A percentile compares a stretch with the other conserved stretches of the same genome.
These are phyloP conservation scores for Cistogaster globosa DNA, from an alignment of 2,888 invertebrate species.

Conservation along the genomic window DNA sequence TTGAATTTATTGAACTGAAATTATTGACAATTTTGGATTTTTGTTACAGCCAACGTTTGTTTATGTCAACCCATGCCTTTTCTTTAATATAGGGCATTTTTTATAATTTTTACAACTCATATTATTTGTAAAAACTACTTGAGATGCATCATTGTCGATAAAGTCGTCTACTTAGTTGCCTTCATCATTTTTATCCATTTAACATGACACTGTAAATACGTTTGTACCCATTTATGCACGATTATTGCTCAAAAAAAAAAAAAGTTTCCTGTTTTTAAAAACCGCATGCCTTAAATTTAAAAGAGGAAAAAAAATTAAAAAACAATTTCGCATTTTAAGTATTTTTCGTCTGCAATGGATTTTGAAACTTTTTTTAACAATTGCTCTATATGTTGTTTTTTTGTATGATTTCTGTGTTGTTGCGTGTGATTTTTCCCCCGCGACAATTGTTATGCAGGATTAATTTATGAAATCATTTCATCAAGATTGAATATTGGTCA, in stretches of 20 bases:
- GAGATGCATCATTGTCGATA: slow-evolving; percentile 28
- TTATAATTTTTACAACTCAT: slow-evolving; percentile 29
- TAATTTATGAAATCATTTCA: slow-evolving; percentile 50
- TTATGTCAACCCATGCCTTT: neutral
- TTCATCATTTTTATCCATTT: slow-evolving; percentile 29
- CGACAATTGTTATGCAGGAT: slow-evolving; percentile 45
- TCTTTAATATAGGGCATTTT: neutral
- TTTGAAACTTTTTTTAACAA: slow-evolving; percentile 44
- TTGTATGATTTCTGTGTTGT: slow-evolving; percentile 11
- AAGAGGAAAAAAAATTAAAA: neutral
- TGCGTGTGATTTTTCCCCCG: slow-evolving; percentile 8
- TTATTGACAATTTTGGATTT: too few relatives aligned
- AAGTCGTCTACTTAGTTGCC: neutral
- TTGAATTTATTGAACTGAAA: too few relatives aligned
- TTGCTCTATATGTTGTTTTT: slow-evolving; percentile 55
- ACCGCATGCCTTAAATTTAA: neutral
- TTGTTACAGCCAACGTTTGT: neutral
- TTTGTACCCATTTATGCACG: slow-evolving; percentile 50
- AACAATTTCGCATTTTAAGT: slow-evolving; percentile 24
- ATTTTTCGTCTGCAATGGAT: slow-evolving; percentile 36
- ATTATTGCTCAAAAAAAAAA: slow-evolving; percentile 40
- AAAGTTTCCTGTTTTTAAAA: slow-evolving; percentile 9
- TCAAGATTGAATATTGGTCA: slow-evolving; percentile 37
- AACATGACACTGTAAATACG: slow-evolving; percentile 45
- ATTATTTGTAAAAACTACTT: slow-evolving; percentile 25